These are phyloP conservation scores for Abscondita cerata DNA, from an alignment of 2,888 invertebrate genomes.

Conservation along the genomic window DNA sequence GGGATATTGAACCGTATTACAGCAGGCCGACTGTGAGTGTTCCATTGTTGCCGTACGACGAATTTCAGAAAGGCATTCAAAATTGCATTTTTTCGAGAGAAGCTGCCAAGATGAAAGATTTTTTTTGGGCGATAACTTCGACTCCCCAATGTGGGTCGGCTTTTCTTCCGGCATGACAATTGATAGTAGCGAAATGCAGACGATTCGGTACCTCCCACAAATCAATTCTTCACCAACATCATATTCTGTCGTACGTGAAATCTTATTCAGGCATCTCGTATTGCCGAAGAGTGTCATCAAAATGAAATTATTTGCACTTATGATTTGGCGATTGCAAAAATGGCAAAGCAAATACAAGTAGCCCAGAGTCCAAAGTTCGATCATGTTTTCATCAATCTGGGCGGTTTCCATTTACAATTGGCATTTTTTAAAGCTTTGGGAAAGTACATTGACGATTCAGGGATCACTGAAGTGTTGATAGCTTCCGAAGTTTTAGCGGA, in stretches of 20 bases:
- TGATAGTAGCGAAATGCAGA: neutral
- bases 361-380: constrained; percentile 30
- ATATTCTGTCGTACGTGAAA: neutral
- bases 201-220: neutral
- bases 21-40: neutral
- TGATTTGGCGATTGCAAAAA: constrained; percentile 46
- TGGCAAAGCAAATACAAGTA: constrained; percentile 42
- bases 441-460: constrained; percentile 44
- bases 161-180: neutral
- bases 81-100: neutral
- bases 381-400: constrained; percentile 51
- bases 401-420: constrained; percentile 50
- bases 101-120: neutral
- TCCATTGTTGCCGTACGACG: neutral
- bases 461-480: constrained; percentile 43
- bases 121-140: neutral
- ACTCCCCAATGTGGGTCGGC: neutral
- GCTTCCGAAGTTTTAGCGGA: constrained; percentile 38
- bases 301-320: constrained; percentile 43
- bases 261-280: constrained; percentile 10
- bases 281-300: constrained; percentile 39
- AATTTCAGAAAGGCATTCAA: neutral
- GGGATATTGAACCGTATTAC: neutral
- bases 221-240: constrained; percentile 1
- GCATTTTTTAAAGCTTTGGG: constrained; percentile 49